phyloP scores from a whole-genome alignment of 2,888 invertebrate genomes.

The Drosophila recens region DNA sequence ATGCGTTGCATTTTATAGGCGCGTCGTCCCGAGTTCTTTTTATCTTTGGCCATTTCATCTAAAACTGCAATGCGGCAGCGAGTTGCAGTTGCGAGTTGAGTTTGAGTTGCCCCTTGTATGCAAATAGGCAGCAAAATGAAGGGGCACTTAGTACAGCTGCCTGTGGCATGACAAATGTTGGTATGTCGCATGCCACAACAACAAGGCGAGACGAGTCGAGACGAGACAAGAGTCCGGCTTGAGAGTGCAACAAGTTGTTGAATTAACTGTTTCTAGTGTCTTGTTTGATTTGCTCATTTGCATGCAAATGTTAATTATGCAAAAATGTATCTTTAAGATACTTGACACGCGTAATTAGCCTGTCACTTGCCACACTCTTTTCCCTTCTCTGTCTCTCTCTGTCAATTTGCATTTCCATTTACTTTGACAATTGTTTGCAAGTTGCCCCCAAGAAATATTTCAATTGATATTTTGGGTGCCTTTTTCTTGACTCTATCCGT shows the following conservation, averaged over 20 bases:
- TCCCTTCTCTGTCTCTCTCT: background rate
- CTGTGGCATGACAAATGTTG: slow-evolving; percentile 47
- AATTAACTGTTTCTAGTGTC: slow-evolving; percentile 53
- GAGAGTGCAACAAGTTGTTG: slow-evolving; percentile 64
- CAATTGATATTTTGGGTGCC: slow-evolving; percentile 7
- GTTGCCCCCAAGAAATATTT: slow-evolving; percentile 3
- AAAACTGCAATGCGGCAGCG: slow-evolving; percentile 67
- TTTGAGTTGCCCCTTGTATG: slow-evolving; percentile 24
- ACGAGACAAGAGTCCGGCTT: background rate
- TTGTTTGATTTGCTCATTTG: slow-evolving; percentile 58
- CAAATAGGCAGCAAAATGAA: slow-evolving; percentile 54
- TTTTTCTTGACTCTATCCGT: slow-evolving; percentile 2
- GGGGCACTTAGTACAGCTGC: slow-evolving; percentile 35
- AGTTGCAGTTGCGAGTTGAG: too few species aligned
- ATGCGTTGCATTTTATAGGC: slow-evolving; percentile 52
- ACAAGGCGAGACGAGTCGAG: background rate
- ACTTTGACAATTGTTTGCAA: slow-evolving; percentile 6
- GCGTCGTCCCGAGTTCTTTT: slow-evolving; percentile 26
- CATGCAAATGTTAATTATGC: slow-evolving; percentile 51
- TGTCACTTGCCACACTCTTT: background rate
- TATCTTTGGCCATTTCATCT: slow-evolving; percentile 69
- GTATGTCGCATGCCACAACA: slow-evolving; percentile 8
- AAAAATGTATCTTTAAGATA: slow-evolving; percentile 51
- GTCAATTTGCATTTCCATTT: slow-evolving; percentile 17
- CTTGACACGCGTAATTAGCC: slow-evolving; percentile 53